Evolutionary conservation across 2,113 vertebrate species (phyloP).

Genomic region (Cavia aperea): DNA sequence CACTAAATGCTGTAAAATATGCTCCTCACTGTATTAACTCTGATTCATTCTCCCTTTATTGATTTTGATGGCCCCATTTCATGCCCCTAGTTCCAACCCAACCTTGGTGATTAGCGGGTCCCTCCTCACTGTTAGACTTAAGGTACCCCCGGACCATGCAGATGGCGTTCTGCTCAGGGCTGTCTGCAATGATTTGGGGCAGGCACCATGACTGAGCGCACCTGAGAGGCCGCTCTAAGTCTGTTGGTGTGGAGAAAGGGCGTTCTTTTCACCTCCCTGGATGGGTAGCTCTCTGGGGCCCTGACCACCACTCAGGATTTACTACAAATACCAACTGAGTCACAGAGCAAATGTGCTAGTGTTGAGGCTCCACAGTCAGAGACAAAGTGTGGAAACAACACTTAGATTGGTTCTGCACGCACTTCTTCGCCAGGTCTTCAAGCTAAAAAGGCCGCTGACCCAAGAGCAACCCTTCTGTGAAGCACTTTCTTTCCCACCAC

Average conservation of each 20-base stretch:
- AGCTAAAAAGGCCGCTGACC: background rate
- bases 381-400: background rate
- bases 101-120: background rate
- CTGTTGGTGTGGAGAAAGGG: background rate
- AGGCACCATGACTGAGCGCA: background rate
- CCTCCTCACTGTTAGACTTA: background rate
- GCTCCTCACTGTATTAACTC: background rate
- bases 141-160: too few relatives aligned
- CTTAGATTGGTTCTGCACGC: background rate
- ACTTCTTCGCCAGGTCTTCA: background rate
- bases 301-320: background rate
- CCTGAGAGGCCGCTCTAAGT: background rate
- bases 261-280: background rate
- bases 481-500: background rate
- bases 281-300: background rate
- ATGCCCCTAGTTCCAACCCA: background rate
- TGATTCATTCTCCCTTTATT: background rate
- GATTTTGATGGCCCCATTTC: background rate
- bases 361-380: background rate
- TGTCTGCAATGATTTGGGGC: background rate
- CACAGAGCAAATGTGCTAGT: background rate
- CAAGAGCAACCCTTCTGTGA: background rate
- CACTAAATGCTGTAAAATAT: background rate
- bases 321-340: background rate
- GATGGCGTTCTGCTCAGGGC: background rate